Base-by-base conservation (phyloP, 2,888 invertebrate genomes). In the Nudaria mundana region DNA sequence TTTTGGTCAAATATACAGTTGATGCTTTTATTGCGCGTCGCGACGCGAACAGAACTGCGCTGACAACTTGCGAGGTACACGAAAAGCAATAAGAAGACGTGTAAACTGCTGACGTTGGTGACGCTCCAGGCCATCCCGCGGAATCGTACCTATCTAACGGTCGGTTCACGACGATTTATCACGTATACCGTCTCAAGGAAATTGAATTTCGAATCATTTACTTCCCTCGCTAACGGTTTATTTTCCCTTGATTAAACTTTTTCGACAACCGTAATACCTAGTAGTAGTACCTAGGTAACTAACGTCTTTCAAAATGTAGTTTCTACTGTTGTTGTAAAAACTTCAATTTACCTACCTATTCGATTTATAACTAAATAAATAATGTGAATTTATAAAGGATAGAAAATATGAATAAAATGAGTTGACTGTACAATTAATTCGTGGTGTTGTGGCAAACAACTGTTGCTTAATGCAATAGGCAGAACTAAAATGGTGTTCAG, bases 1-100 rank as follows among this genome's bases (percentile, higher is more conserved):
- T 88, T 88, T 87, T 81, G 80, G 88, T 87, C 77, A n/a, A n/a
- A n/a, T 79, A 81, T 78, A 79, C 75, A 74, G 83, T 79, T 82
- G 88, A 85, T 87, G 88, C 84, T 87, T 88, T 88, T 88, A 87
- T 87, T 87, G 86, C 78, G 76, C 72, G 74, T 68, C 81, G 82
- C 83, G 81, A 71, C 77, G 71, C 71, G 60, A 64, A 50, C 68
- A 66, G 60, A 64, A 50, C 68, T 66, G 55, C 73, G 71, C 61
- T 66, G 71, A 62, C 70, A 69, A 70, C 70, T 71, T 66, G 69
- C 52, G 63, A 67, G 63, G 58, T 61, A 61, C 71, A 66, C 72
- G 79, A 82, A 79, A 78, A 78, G 76, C 79, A 83, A 83, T 81
- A 82, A 82, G n/a, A n/a, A n/a, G 83, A 81, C 76, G 72, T 77